Conservation (phyloP, 2,113 vertebrate genomes). For the Pteruthius melanotis region DNA sequence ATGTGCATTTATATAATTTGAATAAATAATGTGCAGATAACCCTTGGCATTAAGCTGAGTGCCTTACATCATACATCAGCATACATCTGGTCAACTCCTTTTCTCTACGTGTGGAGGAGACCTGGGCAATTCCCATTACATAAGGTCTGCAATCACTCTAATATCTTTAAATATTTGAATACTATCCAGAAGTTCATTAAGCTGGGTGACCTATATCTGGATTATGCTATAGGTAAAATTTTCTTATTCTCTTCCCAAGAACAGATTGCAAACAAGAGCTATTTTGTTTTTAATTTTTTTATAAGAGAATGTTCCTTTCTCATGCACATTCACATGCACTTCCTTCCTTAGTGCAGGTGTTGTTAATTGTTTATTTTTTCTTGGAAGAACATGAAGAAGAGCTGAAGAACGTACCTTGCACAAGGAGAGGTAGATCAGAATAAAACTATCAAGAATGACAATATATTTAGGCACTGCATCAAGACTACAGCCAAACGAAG, state of each 20-base stretch:
- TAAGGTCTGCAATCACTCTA: background rate
- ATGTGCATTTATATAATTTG: background rate
- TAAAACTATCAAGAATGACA: background rate
- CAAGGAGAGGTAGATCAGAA: background rate
- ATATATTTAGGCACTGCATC: fast-evolving
- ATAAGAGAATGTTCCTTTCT: background rate
- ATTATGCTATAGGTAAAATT: background rate
- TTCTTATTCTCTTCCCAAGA: background rate
- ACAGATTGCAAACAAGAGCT: background rate
- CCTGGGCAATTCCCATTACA: fast-evolving
- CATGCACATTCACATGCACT: background rate
- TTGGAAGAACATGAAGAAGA: background rate
- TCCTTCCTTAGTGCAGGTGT: background rate
- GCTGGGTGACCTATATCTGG: background rate
- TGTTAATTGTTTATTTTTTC: background rate
- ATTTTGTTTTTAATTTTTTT: background rate
- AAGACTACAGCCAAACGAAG: background rate
- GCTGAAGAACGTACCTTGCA: background rate
- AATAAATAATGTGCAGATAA: background rate
- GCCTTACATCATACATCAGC: background rate
- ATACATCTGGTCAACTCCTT: background rate
- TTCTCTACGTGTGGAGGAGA: background rate
- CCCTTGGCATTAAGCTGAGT: background rate
- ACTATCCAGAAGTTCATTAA: background rate
- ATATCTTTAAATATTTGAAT: background rate